A percentile compares a stretch with the other conserved stretches of the same genome.
Conservation (phyloP, 2,113 vertebrate species). For the Rhagologus leucostigma region DNA sequence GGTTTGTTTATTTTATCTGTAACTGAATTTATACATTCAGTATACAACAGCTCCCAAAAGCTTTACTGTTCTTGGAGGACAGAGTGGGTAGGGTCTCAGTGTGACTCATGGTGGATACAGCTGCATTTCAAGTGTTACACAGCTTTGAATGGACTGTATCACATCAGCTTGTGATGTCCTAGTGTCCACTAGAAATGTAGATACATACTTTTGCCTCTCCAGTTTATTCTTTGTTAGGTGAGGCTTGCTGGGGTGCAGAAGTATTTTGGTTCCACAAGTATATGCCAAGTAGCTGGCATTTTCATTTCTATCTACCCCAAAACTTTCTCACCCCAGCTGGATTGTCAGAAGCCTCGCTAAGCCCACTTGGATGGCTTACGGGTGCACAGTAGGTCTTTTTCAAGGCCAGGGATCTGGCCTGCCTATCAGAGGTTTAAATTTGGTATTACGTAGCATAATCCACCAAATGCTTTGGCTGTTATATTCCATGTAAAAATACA, state of each 20-base stretch:
- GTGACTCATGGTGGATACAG: neutral
- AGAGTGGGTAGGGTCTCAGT: neutral
- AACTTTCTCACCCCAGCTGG: neutral
- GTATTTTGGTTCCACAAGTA: neutral
- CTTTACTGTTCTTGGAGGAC: neutral
- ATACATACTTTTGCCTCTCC: neutral
- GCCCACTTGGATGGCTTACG: neutral
- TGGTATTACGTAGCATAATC: conserved; percentile 23
- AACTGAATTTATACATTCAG: neutral
- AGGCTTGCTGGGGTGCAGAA: neutral
- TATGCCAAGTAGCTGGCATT: neutral
- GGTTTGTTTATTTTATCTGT: neutral
- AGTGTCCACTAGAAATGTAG: neutral
- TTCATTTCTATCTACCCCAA: neutral
- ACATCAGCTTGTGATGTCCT: neutral
- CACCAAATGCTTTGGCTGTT: conserved; percentile 22
- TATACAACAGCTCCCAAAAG: neutral
- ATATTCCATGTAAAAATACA: conserved; percentile 3
- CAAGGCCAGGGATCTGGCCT: neutral
- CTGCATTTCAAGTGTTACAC: neutral
- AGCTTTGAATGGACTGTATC: neutral
- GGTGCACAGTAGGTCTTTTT: neutral
- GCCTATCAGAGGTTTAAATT: conserved; percentile 24
- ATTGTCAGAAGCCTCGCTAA: neutral
- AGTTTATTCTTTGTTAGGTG: neutral